These are phyloP conservation scores for Xenus cinereus DNA, from an alignment of 2,113 vertebrate species.

Conservation along the genomic window DNA sequence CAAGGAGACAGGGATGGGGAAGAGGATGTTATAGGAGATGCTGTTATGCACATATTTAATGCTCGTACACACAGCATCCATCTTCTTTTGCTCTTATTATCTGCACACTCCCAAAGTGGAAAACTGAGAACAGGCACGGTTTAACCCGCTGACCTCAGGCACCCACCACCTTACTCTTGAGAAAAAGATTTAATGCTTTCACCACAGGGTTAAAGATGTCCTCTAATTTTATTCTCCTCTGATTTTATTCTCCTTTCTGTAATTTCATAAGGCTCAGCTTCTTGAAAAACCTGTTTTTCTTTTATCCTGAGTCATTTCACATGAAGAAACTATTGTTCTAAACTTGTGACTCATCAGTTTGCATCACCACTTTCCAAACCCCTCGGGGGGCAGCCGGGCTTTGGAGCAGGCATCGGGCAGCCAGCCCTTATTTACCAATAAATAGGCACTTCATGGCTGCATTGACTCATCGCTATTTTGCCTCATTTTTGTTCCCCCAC, in stretches of 20 bases:
- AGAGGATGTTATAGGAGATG: rapidly evolving
- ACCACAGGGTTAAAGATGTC: background rate
- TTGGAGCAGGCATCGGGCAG: background rate
- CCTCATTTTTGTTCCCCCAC: background rate
- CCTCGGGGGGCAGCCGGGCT: background rate
- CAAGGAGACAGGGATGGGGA: background rate
- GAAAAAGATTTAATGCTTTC: background rate
- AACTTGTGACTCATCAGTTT: slow-evolving; percentile 26
- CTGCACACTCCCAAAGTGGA: background rate
- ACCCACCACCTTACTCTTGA: too few relatives aligned
- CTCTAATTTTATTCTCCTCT: background rate
- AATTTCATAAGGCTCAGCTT: background rate
- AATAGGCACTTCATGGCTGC: background rate
- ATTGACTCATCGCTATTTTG: background rate
- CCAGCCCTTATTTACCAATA: slow-evolving; percentile 17
- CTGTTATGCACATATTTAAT: background rate
- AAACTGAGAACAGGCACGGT: background rate
- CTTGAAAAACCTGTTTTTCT: slow-evolving; percentile 45
- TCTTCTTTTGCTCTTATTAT: background rate
- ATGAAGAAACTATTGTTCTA: slow-evolving; percentile 40
- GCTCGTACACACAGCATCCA: background rate
- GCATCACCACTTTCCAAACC: slow-evolving; percentile 5
- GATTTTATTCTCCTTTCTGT: background rate
- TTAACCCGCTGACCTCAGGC: background rate
- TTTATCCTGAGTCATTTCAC: slow-evolving; percentile 6